Evolutionary conservation across 2,113 vertebrate species (phyloP), one percentile per base, ranked within the genome.

Genomic region (Epinephelus lanceolatus): DNA sequence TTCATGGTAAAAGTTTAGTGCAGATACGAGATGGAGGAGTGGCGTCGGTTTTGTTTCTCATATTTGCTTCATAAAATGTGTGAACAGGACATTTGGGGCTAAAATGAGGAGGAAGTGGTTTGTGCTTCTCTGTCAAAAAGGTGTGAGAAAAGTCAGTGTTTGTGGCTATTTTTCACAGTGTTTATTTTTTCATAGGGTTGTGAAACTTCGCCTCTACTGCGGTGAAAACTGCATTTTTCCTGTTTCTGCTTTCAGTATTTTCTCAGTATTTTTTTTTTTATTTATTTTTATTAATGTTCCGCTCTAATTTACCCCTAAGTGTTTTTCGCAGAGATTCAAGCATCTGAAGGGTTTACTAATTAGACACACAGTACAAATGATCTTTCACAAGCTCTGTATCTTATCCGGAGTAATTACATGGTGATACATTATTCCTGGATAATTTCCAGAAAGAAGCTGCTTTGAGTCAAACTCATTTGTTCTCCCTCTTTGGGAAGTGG

Each of bases 351-450:
- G 92, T 94, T 94, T 92, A 91, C 95, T 96, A 96, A 96, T 96
- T 95, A 95, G 94, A 94, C 94, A 92, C 92, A 92, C 92, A 91
- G 93, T 95, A 95, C 94, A 96, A 96, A 95, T 95, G 94, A 95
- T 95, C 94, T 95, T 94, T 95, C 93, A 91, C 92, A 90, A 94
- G 93, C 94, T 90, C 89, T 93, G 93, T 93, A 95, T 95, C 94
- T 95, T 95, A 92, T 94, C 93, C 91, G 63, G 90, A 91, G 95
- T 95, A 95, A 96, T 96, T 95, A 96, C 95, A 95, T 88, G 86
- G 85, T 93, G 89, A 81, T 93, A 91, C 93, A 93, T 95, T 94
- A 94, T 95, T 96, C 94, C 94, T 95, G 94, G 94, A 95, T 93
- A 93, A 94, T 93, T 95, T 95, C 94, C 94, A 95, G 93, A 94